Base-by-base conservation (phyloP, 2,797 vertebrate genomes). In the Trematomus bernacchii region DNA sequence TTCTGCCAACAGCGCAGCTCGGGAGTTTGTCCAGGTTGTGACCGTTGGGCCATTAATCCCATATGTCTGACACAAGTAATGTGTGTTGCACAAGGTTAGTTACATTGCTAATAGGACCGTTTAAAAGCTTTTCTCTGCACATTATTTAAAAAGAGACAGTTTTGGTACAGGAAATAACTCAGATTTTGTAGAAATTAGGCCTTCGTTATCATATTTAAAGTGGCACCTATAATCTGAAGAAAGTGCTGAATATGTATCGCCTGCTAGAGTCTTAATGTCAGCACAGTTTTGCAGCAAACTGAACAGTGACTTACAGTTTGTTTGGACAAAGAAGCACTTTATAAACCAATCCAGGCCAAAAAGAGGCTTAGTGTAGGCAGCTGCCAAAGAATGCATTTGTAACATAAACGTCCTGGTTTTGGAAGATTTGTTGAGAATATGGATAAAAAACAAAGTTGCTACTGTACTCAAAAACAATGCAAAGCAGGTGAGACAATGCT, bases 331-430 rank as follows among this genome's bases (percentile, higher is more conserved):
- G 80, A 81, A 72, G 65, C 76, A 83, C 64, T 87, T 77, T 84
- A 69, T 66, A 79, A 80, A 52, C 67, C 50, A 57, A 85, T 87
- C 73, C 76, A 64, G 83, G 82, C 66, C 85, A 90, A 83, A 92
- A 88, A 93, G 89, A 70, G 82, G 92, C 89, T 94, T 95, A 93
- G 55, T 42, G 65, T 1, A 0, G 18, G 67, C 69, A 18, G 80
- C 78, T 86, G 89, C 91, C 86, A 90, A 87, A 85, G 86, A 93
- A 93, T 91, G 90, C 44, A 88, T 91, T 84, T 85, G 71, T 75
- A 83, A 89, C 81, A 71, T 92, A 86, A 94, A 93, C 69, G 83
- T 88, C 85, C 66, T 64, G 66, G 48, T 84, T 85, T 83, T 71
- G 60, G 53, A 78, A 62, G 68, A 69, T 87, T 86, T 85, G 65